Evolutionary conservation across 2,113 vertebrate genomes (phyloP).

Genomic region (Dasyprocta punctata): DNA sequence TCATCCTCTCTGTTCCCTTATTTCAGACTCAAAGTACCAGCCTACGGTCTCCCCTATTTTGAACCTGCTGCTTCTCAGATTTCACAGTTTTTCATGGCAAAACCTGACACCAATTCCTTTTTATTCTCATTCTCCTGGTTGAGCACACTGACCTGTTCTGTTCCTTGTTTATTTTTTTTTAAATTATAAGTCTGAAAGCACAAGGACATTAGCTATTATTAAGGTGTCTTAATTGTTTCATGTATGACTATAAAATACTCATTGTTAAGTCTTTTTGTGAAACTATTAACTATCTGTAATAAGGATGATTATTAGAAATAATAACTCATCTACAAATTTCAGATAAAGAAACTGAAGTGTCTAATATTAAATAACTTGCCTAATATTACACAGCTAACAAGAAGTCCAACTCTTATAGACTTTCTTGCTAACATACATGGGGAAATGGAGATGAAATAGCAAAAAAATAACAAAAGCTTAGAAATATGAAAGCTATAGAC

Average conservation of each 20-base stretch:
- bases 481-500: background rate
- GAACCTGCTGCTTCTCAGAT: background rate
- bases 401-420: background rate
- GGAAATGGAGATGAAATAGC: conserved; percentile 19
- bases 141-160: background rate
- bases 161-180: background rate
- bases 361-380: background rate
- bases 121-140: background rate
- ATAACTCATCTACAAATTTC: background rate
- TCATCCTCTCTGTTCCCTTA: background rate
- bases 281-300: background rate
- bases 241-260: background rate
- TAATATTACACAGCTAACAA: background rate
- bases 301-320: background rate
- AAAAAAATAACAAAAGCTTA: background rate
- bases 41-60: background rate
- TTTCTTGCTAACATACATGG: background rate
- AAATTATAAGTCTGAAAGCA: background rate
- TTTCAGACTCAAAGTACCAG: background rate
- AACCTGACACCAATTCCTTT: background rate
- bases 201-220: background rate
- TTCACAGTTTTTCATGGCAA: background rate
- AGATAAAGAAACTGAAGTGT: background rate
- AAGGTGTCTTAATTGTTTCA: background rate
- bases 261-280: background rate